phyloP scores from a whole-genome alignment of 2,113 vertebrate species.

The Plestiodon gilberti region DNA sequence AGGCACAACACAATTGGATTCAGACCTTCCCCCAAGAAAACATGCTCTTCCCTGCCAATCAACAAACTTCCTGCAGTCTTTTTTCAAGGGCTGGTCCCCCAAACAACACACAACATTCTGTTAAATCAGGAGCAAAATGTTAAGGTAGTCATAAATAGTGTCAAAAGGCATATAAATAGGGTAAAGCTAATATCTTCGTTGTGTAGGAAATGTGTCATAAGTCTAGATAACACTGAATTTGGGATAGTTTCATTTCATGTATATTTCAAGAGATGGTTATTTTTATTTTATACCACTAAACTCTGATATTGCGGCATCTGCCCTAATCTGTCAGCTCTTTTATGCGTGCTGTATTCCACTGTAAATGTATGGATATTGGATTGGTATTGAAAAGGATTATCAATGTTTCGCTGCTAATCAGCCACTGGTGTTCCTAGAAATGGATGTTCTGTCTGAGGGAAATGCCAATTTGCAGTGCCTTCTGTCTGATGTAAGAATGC shows the following conservation, averaged over 20 bases:
- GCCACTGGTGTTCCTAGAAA: no score
- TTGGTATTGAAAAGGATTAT: neutral
- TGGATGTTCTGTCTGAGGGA: neutral
- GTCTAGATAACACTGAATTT: neutral
- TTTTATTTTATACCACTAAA: neutral
- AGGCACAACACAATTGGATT: no score
- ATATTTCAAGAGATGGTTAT: neutral
- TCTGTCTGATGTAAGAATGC: neutral
- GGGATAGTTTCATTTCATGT: neutral
- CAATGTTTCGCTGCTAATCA: neutral
- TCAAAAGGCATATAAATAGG: neutral
- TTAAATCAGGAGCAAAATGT: neutral
- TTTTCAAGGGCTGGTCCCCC: neutral
- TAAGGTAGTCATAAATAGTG: neutral
- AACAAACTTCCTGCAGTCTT: neutral
- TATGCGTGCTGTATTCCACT: constrained; percentile 1
- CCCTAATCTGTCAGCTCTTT: neutral
- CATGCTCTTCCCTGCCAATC: neutral
- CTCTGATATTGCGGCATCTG: constrained; percentile 7
- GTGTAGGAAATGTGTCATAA: neutral
- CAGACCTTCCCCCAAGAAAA: no score
- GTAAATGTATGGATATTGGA: neutral
- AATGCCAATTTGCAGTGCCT: neutral
- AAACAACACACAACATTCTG: no score
- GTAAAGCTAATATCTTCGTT: neutral